Conservation (phyloP, 1,140 invertebrate genomes). For the Drosophila parvula region DNA sequence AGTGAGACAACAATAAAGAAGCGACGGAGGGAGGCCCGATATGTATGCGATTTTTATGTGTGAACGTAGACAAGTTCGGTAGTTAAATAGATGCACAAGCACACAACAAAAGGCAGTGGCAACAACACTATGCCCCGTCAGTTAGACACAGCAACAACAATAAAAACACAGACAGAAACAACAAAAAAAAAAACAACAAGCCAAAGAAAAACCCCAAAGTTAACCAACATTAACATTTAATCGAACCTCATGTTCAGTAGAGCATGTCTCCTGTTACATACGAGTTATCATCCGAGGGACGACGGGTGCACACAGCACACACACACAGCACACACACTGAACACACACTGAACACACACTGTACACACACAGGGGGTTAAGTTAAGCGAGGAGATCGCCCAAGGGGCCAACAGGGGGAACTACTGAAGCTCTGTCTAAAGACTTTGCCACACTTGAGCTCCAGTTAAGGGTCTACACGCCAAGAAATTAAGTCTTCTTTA, state of each 20-base stretch:
- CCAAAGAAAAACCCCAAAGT: constrained; percentile 82
- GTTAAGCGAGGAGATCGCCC: constrained; percentile 22
- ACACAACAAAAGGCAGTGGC: constrained; percentile 40
- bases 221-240: constrained; percentile 84
- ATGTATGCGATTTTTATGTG: constrained; percentile 81
- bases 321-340: background rate
- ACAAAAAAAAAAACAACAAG: constrained; percentile 61
- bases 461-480: constrained; percentile 17
- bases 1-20: constrained; percentile 35
- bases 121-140: constrained; percentile 16
- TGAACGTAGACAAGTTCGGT: constrained; percentile 81
- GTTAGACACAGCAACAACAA: constrained; percentile 9
- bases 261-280: constrained; percentile 84
- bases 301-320: constrained; percentile 12
- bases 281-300: constrained; percentile 60
- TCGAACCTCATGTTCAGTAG: constrained; percentile 84
- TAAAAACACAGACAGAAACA: background rate
- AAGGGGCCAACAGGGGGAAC: constrained; percentile 55
- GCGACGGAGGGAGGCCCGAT: constrained; percentile 40
- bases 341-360: background rate
- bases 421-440: constrained; percentile 80
- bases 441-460: constrained; percentile 70
- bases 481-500: background rate
- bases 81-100: constrained; percentile 80
- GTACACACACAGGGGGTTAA: constrained; percentile 12